A percentile compares a stretch with the other conserved stretches of the same genome.
phyloP scores from a whole-genome alignment of 2,888 invertebrate genomes.

The Melieria omissa region DNA sequence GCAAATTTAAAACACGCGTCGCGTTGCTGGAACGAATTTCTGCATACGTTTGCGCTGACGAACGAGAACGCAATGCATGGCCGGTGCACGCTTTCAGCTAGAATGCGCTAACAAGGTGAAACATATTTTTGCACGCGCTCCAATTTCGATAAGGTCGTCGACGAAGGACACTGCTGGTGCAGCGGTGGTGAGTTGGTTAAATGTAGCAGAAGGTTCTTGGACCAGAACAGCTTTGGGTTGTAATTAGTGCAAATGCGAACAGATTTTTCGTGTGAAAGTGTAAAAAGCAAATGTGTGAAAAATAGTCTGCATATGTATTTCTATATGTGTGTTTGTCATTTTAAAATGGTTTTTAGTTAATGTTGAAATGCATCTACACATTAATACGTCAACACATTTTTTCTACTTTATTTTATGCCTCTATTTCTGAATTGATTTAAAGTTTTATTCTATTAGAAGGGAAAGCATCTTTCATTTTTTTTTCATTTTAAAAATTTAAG shows the following conservation, averaged over 20 bases:
- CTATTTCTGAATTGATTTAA: too few species aligned
- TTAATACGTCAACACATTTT: too few species aligned
- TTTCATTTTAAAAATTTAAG: too few species aligned
- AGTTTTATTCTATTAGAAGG: too few species aligned
- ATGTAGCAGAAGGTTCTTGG: constrained; percentile 31
- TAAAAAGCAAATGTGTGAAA: neutral
- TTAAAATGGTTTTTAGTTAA: too few species aligned
- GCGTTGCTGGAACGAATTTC: constrained; percentile 54
- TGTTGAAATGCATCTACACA: too few species aligned
- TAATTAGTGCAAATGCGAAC: constrained; percentile 18
- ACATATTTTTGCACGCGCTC: constrained; percentile 62
- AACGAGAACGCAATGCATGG: neutral
- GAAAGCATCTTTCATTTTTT: too few species aligned
- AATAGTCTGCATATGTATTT: neutral
- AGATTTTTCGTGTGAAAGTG: constrained; percentile 26
- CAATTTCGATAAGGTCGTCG: constrained; percentile 42
- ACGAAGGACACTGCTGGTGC: neutral
- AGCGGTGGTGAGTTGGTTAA: constrained; percentile 9
- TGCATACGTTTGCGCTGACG: constrained; percentile 34
- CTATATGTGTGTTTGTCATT: neutral
- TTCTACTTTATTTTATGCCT: too few species aligned
- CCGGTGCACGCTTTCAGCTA: constrained; percentile 56
- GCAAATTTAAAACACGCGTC: constrained; percentile 28
- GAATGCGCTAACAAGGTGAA: constrained; percentile 62
- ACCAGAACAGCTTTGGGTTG: constrained; percentile 27